Percentiles rank a stretch among this genome's conserved stretches.
Conservation (phyloP, 2,888 invertebrate species). For the Actias luna region DNA sequence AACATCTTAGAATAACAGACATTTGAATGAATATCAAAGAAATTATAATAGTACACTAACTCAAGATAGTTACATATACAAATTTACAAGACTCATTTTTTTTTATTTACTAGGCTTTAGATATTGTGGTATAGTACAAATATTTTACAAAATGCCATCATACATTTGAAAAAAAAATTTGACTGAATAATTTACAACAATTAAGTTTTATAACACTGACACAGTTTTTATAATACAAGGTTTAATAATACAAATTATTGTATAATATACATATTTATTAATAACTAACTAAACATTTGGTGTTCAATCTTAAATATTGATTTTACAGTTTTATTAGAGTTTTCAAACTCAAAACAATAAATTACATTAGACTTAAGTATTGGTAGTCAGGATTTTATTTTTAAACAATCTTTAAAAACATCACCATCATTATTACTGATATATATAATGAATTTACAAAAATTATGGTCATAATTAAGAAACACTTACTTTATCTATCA, state of each 20-base stretch:
- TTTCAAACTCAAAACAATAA: too few species aligned
- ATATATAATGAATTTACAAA: too few species aligned
- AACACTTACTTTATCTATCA: background rate
- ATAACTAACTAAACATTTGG: background rate
- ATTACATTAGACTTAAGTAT: too few species aligned
- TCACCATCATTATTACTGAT: too few species aligned
- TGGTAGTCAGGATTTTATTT: too few species aligned
- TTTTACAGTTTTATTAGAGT: background rate
- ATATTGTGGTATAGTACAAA: too few species aligned
- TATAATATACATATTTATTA: background rate
- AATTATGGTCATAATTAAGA: background rate
- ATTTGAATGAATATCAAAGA: background rate
- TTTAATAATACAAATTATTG: background rate
- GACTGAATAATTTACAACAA: background rate
- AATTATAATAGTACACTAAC: too few species aligned
- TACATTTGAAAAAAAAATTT: background rate
- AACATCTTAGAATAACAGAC: background rate
- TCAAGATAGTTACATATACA: too few species aligned
- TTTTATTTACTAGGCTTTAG: too few species aligned
- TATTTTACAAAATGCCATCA: too few species aligned
- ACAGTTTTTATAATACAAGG: background rate
- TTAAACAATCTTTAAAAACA: too few species aligned
- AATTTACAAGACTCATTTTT: too few species aligned
- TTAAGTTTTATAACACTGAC: background rate
- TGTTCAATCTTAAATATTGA: background rate